Base-by-base conservation (phyloP, 2,797 vertebrate genomes). In the Bradypus variegatus region DNA sequence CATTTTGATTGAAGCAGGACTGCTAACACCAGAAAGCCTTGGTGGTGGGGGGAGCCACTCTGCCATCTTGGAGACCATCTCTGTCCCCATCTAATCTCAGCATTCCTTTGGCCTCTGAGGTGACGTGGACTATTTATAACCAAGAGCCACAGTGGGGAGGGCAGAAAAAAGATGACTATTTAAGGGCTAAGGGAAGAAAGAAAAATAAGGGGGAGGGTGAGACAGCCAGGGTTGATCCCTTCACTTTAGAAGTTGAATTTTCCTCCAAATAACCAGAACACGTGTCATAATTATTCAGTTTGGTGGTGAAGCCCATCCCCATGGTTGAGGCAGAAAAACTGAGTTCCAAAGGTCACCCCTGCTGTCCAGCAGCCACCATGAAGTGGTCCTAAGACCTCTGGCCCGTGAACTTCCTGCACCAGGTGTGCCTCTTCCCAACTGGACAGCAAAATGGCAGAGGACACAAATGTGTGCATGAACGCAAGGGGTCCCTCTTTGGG, bases 381-480 rank as follows among this genome's bases (percentile, higher is more conserved):
- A 77, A 38, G 67, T 0, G 1, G 36, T 25, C 5, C 11, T 13
- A 48, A 64, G 76, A 38, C 55, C 41, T 41, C 33, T 16, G 13
- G 58, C 15, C 80, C 77, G 16, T 65, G 6, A 38, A 69, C 70
- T 82, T 60, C 77, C 50, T 62, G 79, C 23, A 9, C 67, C 0
- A 1, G 13, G 29, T 1, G 18, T 21, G 36, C 19, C 58, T 55
- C 36, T 67, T 86, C 41, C 27, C 23, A 65, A 0, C 2, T 3
- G 13, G 29, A 45, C 12, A 2, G 73, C 18, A 38, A 62, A 55
- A 45, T 3, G 64, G 60, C 3, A 5, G 38, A n/a, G 31, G 60
- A 45, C 0, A 1, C 0, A 23, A 9, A 6, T 3, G 0, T 33
- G 4, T 1, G 5, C 4, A 0, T 2, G 16, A 55, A 38, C 19